Base-by-base conservation (phyloP, 2,888 invertebrate genomes). In the Cryptus armator region DNA sequence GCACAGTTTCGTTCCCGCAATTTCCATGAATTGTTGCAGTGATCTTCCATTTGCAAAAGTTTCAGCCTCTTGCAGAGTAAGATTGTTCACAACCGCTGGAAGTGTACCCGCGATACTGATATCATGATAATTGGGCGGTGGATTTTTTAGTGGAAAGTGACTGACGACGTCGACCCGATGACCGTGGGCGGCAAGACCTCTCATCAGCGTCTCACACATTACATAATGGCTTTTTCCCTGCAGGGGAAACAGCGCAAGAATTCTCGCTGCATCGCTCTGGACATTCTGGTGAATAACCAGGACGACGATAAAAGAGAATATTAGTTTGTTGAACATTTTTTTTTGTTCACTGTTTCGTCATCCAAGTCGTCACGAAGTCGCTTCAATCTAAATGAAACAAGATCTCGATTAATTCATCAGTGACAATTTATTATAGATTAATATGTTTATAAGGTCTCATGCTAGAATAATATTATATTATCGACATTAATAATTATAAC, bases 161-260 rank as follows among this genome's bases (percentile, higher is more conserved):
- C 90, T 90, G 37, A 94, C 82, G 0, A 94, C 92, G 53, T 94
- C 94, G 2, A 95, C 94, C 76, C 94, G 94, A 86, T 95, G 95
- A 0, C 95, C 94, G 0, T 93, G 90, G 12, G 90, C 87, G 0
- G 95, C 92, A 0, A 95, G 91, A n/a, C 93, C 94, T 56, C 92
- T 92, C 74, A 95, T 92, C 46, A 95, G 78, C 0, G 93, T 89
- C 51, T 93, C 93, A 53, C 92, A 92, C 93, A 95, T 94, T 81
- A 94, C 91, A 74, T 93, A 94, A 81, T 95, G 95, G 71, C 95
- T 95, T 78, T 92, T 94, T 0, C 94, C 94, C 6, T 94, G 94
- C 79, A 95, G 91, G 0, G 94, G 93, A 77, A 94, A 95, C 0
- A 95, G 43, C 0, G 94, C 95, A 7, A 95, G 90, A 82, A 95